A percentile compares a stretch with the other conserved stretches of the same genome.
phyloP scores from a whole-genome alignment of 2,888 invertebrate species.

The Acrobasis suavella region DNA sequence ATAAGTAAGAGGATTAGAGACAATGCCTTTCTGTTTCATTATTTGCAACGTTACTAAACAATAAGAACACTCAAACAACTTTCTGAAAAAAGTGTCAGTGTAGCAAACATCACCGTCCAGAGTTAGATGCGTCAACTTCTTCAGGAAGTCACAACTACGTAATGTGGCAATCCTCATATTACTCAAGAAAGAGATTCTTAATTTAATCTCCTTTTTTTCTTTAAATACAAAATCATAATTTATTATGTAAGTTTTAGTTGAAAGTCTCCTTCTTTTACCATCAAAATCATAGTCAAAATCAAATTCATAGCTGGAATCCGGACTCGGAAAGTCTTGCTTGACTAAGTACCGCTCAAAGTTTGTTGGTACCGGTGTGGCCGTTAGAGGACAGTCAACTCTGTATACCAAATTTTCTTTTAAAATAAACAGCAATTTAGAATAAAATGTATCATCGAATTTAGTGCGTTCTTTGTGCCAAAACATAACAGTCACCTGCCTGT shows the following conservation, averaged over 20 bases:
- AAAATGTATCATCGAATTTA: not conserved
- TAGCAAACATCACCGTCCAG: not conserved
- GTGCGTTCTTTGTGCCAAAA: not conserved
- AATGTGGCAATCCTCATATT: not conserved
- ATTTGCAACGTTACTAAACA: constrained; percentile 13
- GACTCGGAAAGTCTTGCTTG: not conserved
- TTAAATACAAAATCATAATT: not conserved
- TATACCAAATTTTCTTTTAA: constrained; percentile 3
- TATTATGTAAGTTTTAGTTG: not conserved
- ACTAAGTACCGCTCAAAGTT: not conserved
- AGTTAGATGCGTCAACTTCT: not conserved
- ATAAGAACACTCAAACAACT: not conserved
- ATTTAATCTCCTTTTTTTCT: not conserved
- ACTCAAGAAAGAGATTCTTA: not conserved
- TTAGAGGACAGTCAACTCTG: not conserved
- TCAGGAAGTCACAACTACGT: not conserved
- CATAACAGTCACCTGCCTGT: not conserved
- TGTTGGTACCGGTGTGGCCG: not conserved
- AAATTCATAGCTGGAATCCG: not conserved
- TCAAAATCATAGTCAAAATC: not conserved
- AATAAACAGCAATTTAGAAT: not conserved
- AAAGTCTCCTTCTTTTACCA: not conserved
- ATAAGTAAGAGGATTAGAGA: not conserved
- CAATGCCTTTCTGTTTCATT: constrained; percentile 1
- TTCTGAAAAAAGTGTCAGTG: not conserved